A percentile compares a stretch with the other conserved stretches of the same genome.
Evolutionary conservation across 2,888 invertebrate genomes (phyloP).

Genomic region (Cryptocephalus primarius): DNA sequence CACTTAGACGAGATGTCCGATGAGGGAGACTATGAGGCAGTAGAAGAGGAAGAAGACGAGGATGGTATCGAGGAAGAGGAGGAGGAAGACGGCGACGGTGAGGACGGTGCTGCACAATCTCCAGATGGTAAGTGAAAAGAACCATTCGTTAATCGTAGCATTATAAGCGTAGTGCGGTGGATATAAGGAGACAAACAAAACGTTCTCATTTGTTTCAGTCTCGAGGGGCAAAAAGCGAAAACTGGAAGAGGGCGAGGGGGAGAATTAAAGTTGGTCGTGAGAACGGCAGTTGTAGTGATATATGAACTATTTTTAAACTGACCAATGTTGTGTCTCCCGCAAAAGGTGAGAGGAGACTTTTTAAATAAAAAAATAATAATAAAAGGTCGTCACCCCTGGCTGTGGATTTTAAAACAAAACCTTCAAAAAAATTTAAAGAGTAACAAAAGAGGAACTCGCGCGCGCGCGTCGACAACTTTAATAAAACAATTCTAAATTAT

Average conservation of each 20-base stretch:
- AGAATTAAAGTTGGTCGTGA: conserved; percentile 20
- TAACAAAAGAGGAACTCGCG: background rate
- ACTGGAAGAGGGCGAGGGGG: conserved; percentile 51
- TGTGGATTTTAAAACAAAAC: conserved; percentile 24
- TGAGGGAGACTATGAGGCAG: conserved; percentile 42
- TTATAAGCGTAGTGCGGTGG: too few relatives aligned
- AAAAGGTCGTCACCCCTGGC: conserved; percentile 21
- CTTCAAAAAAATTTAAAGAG: conserved; percentile 2
- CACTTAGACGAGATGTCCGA: conserved; percentile 49
- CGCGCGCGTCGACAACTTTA: background rate
- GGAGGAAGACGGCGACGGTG: conserved; percentile 32
- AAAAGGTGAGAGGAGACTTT: conserved; percentile 23
- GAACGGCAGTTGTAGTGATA: conserved; percentile 19
- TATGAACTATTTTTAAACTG: conserved; percentile 20
- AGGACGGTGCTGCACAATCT: conserved; percentile 21
- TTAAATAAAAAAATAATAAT: conserved; percentile 2
- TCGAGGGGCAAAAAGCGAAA: conserved; percentile 64
- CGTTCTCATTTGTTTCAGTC: conserved; percentile 30
- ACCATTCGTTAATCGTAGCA: background rate
- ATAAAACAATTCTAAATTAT: background rate
- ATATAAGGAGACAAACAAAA: too few relatives aligned
- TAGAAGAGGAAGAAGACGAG: conserved; percentile 37
- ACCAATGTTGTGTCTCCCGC: conserved; percentile 28
- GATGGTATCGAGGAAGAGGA: conserved; percentile 36
- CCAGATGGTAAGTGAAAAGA: conserved; percentile 34